These are phyloP conservation scores for Nettapus auritus DNA, from an alignment of 2,113 vertebrate genomes.

Conservation along the genomic window DNA sequence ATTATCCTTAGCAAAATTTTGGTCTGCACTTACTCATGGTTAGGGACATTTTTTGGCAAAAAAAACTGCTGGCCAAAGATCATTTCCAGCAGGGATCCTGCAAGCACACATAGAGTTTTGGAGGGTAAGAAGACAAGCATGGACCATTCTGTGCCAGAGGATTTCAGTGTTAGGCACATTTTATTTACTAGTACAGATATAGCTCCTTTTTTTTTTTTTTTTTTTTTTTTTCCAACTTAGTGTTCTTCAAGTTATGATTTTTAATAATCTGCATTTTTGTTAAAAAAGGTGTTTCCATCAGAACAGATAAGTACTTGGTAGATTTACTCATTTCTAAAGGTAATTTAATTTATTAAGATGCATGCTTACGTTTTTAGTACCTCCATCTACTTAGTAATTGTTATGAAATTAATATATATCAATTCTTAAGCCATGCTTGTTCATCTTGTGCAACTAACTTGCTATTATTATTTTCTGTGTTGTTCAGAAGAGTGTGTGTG, in stretches of 20 bases:
- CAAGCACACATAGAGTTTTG: not conserved
- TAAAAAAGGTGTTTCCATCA: not conserved
- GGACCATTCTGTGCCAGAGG: not conserved
- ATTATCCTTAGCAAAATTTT: not conserved
- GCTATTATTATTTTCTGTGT: not conserved
- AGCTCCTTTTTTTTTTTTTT: not conserved
- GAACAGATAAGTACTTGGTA: slow-evolving; percentile 4
- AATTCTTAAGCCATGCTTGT: not conserved
- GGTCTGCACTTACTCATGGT: not conserved
- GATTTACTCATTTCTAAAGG: not conserved
- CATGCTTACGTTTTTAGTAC: slow-evolving; percentile 3
- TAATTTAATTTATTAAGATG: slow-evolving; percentile 40
- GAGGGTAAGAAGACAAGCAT: not conserved
- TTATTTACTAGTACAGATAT: not conserved
- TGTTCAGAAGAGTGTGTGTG: not conserved
- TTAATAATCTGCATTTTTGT: not conserved
- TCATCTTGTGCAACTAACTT: not conserved
- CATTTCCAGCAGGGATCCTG: not conserved
- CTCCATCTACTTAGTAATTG: slow-evolving; percentile 4
- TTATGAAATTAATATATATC: slow-evolving; percentile 24
- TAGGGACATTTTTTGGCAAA: not conserved
- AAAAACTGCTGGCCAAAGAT: not conserved
- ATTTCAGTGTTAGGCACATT: not conserved
- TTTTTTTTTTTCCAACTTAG: not conserved
- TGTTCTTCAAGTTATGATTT: not conserved